Evolutionary conservation across 2,113 vertebrate genomes (phyloP).

Genomic region (Archocentrus centrarchus): DNA sequence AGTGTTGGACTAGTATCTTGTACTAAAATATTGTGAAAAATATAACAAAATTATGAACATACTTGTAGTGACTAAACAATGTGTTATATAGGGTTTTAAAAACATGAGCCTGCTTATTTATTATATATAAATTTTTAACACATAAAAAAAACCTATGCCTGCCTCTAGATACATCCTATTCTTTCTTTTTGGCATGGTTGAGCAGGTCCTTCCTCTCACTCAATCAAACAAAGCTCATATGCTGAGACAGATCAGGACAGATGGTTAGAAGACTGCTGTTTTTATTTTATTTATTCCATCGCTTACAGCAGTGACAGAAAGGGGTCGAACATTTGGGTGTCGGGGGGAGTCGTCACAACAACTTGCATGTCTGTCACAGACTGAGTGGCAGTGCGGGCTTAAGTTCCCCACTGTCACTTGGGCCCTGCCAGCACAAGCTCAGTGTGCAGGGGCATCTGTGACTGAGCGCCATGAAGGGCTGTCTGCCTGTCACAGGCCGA

Average conservation of each 20-base stretch:
- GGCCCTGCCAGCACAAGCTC: constrained; percentile 35
- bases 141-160: background rate
- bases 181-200: background rate
- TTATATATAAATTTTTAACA: background rate
- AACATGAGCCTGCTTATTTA: background rate
- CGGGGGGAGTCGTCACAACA: constrained; percentile 30
- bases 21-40: background rate
- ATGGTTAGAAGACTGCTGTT: constrained; percentile 63
- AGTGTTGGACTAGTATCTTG: background rate
- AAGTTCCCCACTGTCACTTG: constrained; percentile 26
- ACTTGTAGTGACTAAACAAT: background rate
- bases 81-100: background rate
- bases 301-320: constrained; percentile 58
- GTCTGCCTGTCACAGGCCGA: constrained; percentile 64
- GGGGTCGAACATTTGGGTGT: constrained; percentile 26
- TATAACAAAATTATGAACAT: background rate
- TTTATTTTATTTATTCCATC: constrained; percentile 53
- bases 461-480: constrained; percentile 47
- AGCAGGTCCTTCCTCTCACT: constrained; percentile 31
- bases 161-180: constrained; percentile 38
- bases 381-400: constrained; percentile 57
- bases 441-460: constrained; percentile 54
- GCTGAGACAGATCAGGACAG: constrained; percentile 62
- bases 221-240: constrained; percentile 61
- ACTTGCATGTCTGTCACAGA: constrained; percentile 46